Evolutionary conservation across 2,888 invertebrate genomes (phyloP).

Genomic region (Anoncus sp.): DNA sequence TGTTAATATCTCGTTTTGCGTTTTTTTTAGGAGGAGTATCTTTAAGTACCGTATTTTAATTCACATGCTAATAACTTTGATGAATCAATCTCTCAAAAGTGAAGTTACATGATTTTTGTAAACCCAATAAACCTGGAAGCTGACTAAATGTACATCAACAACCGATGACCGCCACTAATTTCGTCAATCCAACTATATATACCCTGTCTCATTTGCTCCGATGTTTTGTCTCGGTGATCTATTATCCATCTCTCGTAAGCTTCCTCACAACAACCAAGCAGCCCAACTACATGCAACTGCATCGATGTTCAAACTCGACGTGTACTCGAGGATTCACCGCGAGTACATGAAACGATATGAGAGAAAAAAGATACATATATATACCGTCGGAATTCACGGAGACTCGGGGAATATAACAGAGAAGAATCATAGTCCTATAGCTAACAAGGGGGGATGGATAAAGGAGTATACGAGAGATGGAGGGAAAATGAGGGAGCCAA

Average conservation of each 20-base stretch:
- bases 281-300: not conserved
- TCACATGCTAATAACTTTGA: no score
- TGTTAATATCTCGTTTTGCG: no score
- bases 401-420: slow-evolving; percentile 28
- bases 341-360: slow-evolving; percentile 9
- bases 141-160: no score
- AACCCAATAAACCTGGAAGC: no score
- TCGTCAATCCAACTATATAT: not conserved
- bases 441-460: slow-evolving; percentile 22
- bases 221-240: not conserved
- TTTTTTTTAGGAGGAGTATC: no score
- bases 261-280: not conserved
- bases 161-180: not conserved
- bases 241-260: not conserved
- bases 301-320: not conserved
- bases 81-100: no score
- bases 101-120: no score
- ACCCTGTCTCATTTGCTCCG: not conserved
- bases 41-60: no score
- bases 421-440: slow-evolving; percentile 40
- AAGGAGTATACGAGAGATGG: slow-evolving; percentile 15
- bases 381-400: slow-evolving; percentile 10
- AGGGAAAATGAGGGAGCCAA: slow-evolving; percentile 41
- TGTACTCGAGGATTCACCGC: not conserved
- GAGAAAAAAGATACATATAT: slow-evolving; percentile 5